These are phyloP conservation scores for Hyposoter dolosus DNA, from an alignment of 2,888 invertebrate genomes.

Conservation along the genomic window DNA sequence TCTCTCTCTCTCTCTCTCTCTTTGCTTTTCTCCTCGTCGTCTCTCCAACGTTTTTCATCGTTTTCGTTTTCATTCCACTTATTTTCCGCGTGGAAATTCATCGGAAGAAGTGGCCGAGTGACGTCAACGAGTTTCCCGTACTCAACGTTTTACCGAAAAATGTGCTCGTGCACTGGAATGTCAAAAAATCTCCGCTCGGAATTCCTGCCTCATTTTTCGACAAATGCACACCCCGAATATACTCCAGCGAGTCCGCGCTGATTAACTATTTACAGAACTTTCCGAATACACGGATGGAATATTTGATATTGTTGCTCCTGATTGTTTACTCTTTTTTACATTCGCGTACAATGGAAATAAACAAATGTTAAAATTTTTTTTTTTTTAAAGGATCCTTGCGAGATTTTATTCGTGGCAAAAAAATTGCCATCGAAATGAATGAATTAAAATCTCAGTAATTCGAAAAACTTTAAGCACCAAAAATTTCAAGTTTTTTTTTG, in stretches of 20 bases:
- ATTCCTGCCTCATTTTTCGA: slow-evolving; percentile 59
- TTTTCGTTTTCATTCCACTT: slow-evolving; percentile 49
- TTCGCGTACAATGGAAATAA: neutral
- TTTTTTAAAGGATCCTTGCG: no score
- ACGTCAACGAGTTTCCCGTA: slow-evolving; percentile 16
- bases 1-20: slow-evolving; percentile 32
- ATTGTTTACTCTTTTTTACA: slow-evolving; percentile 57
- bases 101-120: slow-evolving; percentile 17
- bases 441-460: neutral
- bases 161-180: slow-evolving; percentile 35
- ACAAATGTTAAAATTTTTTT: neutral
- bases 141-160: slow-evolving; percentile 25
- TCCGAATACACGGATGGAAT: slow-evolving; percentile 38
- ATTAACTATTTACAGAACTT: slow-evolving; percentile 59
- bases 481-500: neutral
- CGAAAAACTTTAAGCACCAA: neutral
- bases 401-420: no score
- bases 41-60: slow-evolving; percentile 19
- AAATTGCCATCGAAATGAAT: neutral
- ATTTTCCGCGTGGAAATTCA: slow-evolving; percentile 42
- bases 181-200: slow-evolving; percentile 58
- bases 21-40: slow-evolving; percentile 3
- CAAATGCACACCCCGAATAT: slow-evolving; percentile 43
- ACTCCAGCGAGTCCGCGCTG: neutral
- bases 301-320: slow-evolving; percentile 4